Evolutionary conservation across 1,140 invertebrate genomes (phyloP).

Genomic region (Orius insidiosus): DNA sequence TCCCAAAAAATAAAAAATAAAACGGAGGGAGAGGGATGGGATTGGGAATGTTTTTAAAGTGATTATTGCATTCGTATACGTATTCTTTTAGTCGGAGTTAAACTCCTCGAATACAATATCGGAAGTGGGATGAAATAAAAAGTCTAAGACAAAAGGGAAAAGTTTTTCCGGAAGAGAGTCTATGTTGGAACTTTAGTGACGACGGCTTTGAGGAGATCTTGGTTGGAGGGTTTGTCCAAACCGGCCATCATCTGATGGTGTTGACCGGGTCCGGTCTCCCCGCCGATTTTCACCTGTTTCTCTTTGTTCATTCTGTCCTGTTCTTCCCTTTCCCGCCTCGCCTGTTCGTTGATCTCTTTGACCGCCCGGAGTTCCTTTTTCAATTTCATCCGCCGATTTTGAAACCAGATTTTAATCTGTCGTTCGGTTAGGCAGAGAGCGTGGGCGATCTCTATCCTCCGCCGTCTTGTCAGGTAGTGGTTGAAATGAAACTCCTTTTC

Average conservation of each 20-base stretch:
- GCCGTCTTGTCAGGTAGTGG: conserved; percentile 85
- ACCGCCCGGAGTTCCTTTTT: conserved; percentile 88
- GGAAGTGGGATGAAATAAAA: background rate
- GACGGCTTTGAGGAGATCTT: conserved; percentile 21
- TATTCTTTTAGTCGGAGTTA: conserved; percentile 4
- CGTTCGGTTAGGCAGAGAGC: conserved; percentile 88
- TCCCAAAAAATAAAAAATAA: too few species aligned
- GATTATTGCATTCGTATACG: conserved; percentile 17
- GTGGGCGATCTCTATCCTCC: conserved; percentile 93
- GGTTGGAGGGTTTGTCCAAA: conserved; percentile 18
- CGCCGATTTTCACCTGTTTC: conserved; percentile 55
- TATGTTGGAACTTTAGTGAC: conserved; percentile 21
- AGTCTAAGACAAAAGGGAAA: background rate
- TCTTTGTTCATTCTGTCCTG: conserved; percentile 80
- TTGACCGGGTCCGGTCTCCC: conserved; percentile 32
- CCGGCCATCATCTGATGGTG: conserved; percentile 19
- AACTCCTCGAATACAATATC: background rate
- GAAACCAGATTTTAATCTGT: conserved; percentile 97
- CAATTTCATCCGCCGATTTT: conserved; percentile 93
- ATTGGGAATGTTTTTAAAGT: background rate
- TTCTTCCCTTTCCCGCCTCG: conserved; percentile 72
- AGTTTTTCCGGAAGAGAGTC: conserved; percentile 2
- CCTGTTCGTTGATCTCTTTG: conserved; percentile 89
- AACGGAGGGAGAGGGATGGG: too few species aligned
- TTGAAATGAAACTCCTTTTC: conserved; percentile 99